Base-by-base conservation (phyloP, 2,797 vertebrate species). In the Eurystomus glaucurus region DNA sequence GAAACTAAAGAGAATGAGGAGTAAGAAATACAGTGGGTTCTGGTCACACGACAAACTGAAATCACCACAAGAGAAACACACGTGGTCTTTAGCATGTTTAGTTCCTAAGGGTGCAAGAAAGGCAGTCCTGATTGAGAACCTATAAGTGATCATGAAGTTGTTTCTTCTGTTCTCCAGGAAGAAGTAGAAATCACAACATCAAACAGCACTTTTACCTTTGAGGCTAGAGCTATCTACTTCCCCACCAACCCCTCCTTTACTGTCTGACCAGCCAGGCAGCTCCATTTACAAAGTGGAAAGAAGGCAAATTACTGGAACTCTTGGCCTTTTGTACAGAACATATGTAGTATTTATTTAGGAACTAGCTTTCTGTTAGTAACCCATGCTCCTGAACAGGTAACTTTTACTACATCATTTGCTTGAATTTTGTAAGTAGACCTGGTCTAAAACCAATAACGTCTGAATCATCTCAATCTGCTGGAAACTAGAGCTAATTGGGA, bases 391-490 rank as follows among this genome's bases (percentile, higher is more conserved):
- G 76, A 45, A 86, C 19, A 88, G 51, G 25, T 31, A 87, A 82
- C 28, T 76, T 84, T 26, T 68, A 51, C 37, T 23, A 66, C 23
- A 33, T 57, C 46, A 1, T 68, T 88, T 88, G 14, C 31, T 68
- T 46, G n/a, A 51, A 65, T 90, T 88, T 95, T 78, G 10, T 54
- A 81, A 51, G n/a, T 85, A 45, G 4, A 87, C 6, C n/a, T 87
- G 23, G 11, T 92, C 70, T 87, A 89, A 96, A 91, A 9, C 31
- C 48, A 95, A 50, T 54, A 89, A 70, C 68, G 91, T 61, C 29
- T 57, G 72, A 95, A 52, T 19, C 14, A 83, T 64, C 84, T 85
- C 77, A 90, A 46, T 46, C 58, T 68, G 55, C 22, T 77, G 64
- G 64, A 75, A 95, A 46, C 18, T 12, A 57, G 41, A 61, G 14